Evolutionary conservation across 1,140 invertebrate genomes (phyloP), one percentile per base, ranked within the genome.

Genomic region (Leptoteleia sp.): DNA sequence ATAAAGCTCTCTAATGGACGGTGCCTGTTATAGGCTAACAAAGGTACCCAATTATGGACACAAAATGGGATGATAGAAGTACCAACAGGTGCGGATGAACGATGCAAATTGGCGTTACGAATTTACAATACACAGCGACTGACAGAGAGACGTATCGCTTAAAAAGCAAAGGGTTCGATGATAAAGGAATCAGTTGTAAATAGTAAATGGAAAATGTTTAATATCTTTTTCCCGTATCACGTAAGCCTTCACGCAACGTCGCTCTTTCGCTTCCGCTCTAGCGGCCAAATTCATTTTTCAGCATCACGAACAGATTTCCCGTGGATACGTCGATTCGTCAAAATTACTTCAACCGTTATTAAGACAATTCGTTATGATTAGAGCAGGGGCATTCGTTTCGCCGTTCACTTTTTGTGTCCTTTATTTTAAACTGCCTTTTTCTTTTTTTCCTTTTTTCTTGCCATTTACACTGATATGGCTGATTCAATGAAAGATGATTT

Each of bases 91-190:
- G 62, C 67, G 67, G 67, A 76, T 76, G 68, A 78, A 65, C 75
- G 72, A 76, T 76, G 71, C 76, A 82, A 80, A 82, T 82, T 83
- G 73, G 70, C 73, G 76, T 76, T 81, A 79, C 55, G 61, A 81
- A 81, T 83, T 80, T 71, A 79, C 57, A 67, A 80, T 76, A 57
- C 33, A 15, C 13, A 52, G 50, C 8, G 27, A 7, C 22, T 35
- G 57, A 19, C 68, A 70, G 54, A 62, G 38, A 31, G 59, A 29
- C 52, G 38, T 71, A 59, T 71, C 17, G 71, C 29, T 71, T 48
- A 47, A 55, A 72, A 78, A 48, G 54, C 42, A 42, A 71, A 76
- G 62, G 68, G 57, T 57, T 43, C 38, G 11, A 17, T 33, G 19
- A 22, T 62, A 76, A 76, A 68, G 47, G 61, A 64, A 73, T 64